Base-by-base conservation (phyloP, 2,888 invertebrate species). In the Cloeon dipterum region DNA sequence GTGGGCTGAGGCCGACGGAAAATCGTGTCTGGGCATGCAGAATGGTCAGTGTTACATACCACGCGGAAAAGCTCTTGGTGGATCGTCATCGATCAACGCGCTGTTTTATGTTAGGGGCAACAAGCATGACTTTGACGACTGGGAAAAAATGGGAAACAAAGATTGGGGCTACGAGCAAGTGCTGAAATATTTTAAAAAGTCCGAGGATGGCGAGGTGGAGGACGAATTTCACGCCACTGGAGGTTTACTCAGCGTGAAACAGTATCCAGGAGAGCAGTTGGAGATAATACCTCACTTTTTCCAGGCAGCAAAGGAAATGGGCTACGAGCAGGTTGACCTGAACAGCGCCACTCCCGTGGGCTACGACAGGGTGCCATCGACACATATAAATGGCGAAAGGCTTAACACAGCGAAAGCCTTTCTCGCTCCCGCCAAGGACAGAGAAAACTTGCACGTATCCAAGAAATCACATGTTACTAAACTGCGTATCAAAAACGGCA, bases 21-120 rank as follows among this genome's bases (percentile, higher is more conserved):
- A 45, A 2, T 49, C 49, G 17, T 61, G 63, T 38, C 46, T 52
- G 20, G 53, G 58, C 2, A 46, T 51, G 36, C 47, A 44, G 11
- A 46, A 51, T 7, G 49, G 50, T 16, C 39, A 46, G 7, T 66
- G 68, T 45, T 52, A 49, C 35, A 70, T 65, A 65, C 59, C 66
- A 0, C 55, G 66, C 16, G 70, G 70, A 0, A 81, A 76, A 53
- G 76, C 78, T 0, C 64, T 86, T 50, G 86, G 86, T 5, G 86
- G 86, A 2, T 73, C 73, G 7, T 76, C 76, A 42, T 71, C 76
- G 1, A 58, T 83, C 8, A 85, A 85, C 51, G 74, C 73, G 46
- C 81, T 86, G 81, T 70, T 76, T 47, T 79, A 76, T 47, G 75
- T 74, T 0, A 58, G 78, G 42, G 81, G 77, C 10, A 65, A 71